Conservation (phyloP, 2,113 vertebrate species). For the Podiceps cristatus region DNA sequence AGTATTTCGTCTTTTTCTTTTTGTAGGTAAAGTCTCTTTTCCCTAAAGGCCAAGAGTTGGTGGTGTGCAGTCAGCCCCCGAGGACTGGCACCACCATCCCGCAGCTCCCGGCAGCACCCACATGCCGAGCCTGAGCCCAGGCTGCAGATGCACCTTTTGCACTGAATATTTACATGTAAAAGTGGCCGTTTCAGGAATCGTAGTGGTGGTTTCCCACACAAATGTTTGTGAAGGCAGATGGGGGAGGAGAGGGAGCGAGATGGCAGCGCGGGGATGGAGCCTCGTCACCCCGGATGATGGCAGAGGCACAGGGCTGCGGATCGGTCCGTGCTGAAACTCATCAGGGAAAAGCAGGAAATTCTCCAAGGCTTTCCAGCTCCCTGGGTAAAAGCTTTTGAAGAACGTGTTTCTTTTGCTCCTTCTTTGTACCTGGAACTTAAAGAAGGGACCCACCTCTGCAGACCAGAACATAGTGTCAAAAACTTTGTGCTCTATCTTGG, state of each 20-base stretch:
- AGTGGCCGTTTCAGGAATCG: not conserved
- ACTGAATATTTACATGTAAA: not conserved
- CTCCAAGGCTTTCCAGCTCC: not conserved
- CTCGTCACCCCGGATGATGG: accelerated
- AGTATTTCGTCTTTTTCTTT: not conserved
- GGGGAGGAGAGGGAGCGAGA: not conserved
- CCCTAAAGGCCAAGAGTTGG: not conserved
- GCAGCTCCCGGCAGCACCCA: not conserved
- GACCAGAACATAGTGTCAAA: not conserved
- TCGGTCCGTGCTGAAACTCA: accelerated
- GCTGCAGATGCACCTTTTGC: not conserved
- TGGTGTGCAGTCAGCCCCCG: not conserved
- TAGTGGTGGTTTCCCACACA: not conserved
- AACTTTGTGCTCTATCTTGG: not conserved
- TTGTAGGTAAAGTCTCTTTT: not conserved
- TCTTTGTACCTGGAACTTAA: not conserved
- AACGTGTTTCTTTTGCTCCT: not conserved
- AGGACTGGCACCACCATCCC: accelerated
- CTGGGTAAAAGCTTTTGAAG: not conserved
- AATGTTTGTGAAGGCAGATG: accelerated
- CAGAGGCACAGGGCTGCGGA: accelerated
- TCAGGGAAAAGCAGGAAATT: not conserved
- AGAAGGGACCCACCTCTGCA: not conserved
- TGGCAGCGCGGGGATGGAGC: not conserved
- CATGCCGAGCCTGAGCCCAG: accelerated